Evolutionary conservation across 2,888 invertebrate genomes (phyloP).

Genomic region (Eumerus sabulonum): DNA sequence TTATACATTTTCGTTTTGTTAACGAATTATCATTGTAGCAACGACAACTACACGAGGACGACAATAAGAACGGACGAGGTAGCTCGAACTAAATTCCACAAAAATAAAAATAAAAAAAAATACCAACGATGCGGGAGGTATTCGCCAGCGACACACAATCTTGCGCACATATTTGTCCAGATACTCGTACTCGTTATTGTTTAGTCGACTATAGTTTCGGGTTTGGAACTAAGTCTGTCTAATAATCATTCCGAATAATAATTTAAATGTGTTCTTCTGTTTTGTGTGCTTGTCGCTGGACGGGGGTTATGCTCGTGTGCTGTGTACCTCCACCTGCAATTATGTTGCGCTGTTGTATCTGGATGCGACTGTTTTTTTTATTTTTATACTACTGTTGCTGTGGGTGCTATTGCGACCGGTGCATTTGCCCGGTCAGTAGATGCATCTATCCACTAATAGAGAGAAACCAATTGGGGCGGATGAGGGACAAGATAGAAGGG

Average conservation of each 20-base stretch:
- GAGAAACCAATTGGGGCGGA: too few relatives aligned
- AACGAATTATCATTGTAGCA: slow-evolving; percentile 46
- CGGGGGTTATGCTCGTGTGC: slow-evolving; percentile 18
- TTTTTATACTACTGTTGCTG: slow-evolving; percentile 14
- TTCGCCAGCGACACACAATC: slow-evolving; percentile 47
- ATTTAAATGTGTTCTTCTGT: slow-evolving; percentile 58
- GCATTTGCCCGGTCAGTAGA: slow-evolving; percentile 34
- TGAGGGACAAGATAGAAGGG: too few relatives aligned
- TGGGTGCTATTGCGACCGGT: slow-evolving; percentile 10
- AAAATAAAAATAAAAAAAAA: slow-evolving; percentile 13
- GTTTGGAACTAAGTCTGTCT: slow-evolving; percentile 49
- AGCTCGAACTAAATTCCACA: too few relatives aligned
- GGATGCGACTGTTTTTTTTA: slow-evolving; percentile 43
- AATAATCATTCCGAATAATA: slow-evolving; percentile 68
- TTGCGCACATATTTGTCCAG: slow-evolving; percentile 24
- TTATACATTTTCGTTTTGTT: slow-evolving; percentile 13
- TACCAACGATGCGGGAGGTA: slow-evolving; percentile 65
- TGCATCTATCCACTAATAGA: too few relatives aligned
- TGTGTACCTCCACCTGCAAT: slow-evolving; percentile 62
- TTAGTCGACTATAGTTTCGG: slow-evolving; percentile 36
- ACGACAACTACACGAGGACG: background rate
- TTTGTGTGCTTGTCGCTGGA: background rate
- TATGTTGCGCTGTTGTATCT: slow-evolving; percentile 40
- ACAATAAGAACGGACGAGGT: background rate
- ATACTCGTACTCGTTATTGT: slow-evolving; percentile 33